Conservation (phyloP, 2,888 invertebrate species). For the Lysandra bellargus region DNA sequence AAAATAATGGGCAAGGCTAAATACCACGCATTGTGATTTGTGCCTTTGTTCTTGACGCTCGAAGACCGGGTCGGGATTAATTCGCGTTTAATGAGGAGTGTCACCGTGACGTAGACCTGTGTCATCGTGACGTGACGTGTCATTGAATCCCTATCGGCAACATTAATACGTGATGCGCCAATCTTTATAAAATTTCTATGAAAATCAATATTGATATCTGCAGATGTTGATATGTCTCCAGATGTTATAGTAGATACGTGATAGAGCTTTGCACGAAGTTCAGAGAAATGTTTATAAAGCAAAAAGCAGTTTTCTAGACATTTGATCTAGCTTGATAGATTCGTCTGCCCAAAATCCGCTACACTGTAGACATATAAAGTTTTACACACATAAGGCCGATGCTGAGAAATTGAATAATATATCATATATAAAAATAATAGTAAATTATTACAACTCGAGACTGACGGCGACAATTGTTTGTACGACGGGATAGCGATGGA, state of each 20-base stretch:
- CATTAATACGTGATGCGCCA: not conserved
- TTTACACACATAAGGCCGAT: too few species aligned
- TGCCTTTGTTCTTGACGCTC: constrained; percentile 14
- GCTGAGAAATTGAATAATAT: too few species aligned
- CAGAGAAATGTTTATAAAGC: too few species aligned
- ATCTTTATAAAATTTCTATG: not conserved
- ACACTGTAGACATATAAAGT: too few species aligned
- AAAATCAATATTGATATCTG: not conserved
- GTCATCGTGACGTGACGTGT: not conserved
- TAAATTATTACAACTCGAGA: too few species aligned
- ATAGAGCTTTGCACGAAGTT: not conserved
- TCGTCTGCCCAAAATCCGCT: too few species aligned
- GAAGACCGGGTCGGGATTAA: not conserved
- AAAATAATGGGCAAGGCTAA: not conserved
- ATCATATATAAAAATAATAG: too few species aligned
- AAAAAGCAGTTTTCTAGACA: too few species aligned
- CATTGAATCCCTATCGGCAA: not conserved
- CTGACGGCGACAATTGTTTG: too few species aligned
- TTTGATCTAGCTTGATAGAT: too few species aligned
- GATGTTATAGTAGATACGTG: not conserved
- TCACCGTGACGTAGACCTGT: constrained; percentile 6
- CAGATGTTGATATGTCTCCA: not conserved
- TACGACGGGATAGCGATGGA: too few species aligned
- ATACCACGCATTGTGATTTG: not conserved
- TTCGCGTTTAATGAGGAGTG: constrained; percentile 8